phyloP scores from a whole-genome alignment of 2,113 vertebrate genomes.

The Vimba vimba region DNA sequence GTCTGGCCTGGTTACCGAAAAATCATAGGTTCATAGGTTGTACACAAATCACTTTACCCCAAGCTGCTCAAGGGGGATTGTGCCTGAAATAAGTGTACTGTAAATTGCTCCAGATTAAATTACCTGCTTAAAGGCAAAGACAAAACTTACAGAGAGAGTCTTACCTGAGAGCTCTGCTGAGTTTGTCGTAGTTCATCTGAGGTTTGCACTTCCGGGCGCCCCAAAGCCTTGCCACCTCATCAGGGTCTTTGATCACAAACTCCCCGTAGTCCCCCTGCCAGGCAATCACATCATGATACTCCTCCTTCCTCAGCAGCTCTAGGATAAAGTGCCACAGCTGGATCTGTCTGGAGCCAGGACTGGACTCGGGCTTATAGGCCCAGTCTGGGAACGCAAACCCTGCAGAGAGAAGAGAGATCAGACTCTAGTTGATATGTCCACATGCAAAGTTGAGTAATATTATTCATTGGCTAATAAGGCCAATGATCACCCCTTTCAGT shows the following conservation, averaged over 20 bases:
- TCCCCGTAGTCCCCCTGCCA: conserved; percentile 94
- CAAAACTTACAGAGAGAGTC: not conserved
- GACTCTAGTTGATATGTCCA: not conserved
- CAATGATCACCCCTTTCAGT: not conserved
- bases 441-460: not conserved
- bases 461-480: not conserved
- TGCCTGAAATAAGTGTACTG: not conserved
- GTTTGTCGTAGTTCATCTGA: conserved; percentile 93
- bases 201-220: conserved; percentile 90
- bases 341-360: conserved; percentile 89
- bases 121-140: not conserved
- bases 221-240: conserved; percentile 89
- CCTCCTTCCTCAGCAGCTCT: conserved; percentile 87
- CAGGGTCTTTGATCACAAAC: conserved; percentile 90
- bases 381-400: conserved; percentile 90
- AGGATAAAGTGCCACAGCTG: conserved; percentile 93
- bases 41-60: not conserved
- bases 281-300: conserved; percentile 90
- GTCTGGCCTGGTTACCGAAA: not conserved
- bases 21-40: not conserved
- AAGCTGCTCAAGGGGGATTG: not conserved
- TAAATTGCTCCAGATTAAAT: not conserved
- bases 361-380: conserved; percentile 90
- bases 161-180: conserved; percentile 84
- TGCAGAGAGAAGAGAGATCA: conserved; percentile 56